phyloP scores from a whole-genome alignment of 2,113 vertebrate species.

The Sebastes schlegelii region DNA sequence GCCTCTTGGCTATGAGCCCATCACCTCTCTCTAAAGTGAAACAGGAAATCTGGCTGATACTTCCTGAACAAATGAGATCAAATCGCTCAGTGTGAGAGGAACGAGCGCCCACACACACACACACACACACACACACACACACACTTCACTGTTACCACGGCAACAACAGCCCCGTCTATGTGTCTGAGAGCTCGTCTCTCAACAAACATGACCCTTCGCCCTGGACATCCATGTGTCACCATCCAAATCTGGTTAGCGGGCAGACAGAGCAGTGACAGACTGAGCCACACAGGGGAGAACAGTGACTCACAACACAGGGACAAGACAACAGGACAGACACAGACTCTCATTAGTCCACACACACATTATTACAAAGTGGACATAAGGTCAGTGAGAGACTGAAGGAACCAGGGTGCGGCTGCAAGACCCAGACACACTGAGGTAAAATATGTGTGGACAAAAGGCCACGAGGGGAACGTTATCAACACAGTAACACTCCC shows the following conservation, averaged over 20 bases:
- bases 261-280: conserved; percentile 35
- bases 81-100: not conserved
- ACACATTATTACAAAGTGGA: conserved; percentile 1
- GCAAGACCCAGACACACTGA: conserved; percentile 35
- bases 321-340: conserved; percentile 28
- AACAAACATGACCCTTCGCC: conserved; percentile 20
- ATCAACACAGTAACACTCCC: conserved; percentile 42
- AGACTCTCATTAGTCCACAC: conserved; percentile 10
- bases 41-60: conserved; percentile 37
- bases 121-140: too few species aligned
- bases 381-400: conserved; percentile 18
- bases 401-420: conserved; percentile 16
- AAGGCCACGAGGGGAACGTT: conserved; percentile 39
- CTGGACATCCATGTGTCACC: conserved; percentile 34
- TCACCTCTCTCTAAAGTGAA: not conserved
- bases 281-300: conserved; percentile 32
- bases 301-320: conserved; percentile 51
- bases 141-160: conserved; percentile 2
- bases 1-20: not conserved
- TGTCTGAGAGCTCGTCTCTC: conserved; percentile 23
- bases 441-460: conserved; percentile 48
- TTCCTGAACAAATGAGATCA: conserved; percentile 44
- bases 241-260: conserved; percentile 55
- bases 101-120: not conserved
- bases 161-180: conserved; percentile 20